Evolutionary conservation across 1,140 invertebrate genomes (phyloP), one percentile per base, ranked within the genome.

Genomic region (Nasonia giraulti): DNA sequence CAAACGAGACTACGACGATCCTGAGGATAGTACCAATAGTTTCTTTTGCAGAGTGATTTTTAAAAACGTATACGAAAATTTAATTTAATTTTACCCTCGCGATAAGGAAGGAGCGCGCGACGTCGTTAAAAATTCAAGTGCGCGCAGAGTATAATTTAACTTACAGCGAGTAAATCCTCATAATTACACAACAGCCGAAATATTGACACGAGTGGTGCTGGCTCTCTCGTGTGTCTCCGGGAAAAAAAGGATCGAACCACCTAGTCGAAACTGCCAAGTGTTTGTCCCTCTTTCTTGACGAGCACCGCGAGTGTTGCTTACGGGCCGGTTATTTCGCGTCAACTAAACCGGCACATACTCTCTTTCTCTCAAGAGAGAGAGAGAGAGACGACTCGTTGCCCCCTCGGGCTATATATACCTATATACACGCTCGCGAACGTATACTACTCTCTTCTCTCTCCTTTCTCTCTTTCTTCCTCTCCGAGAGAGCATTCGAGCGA

Each of bases 261-360:
- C 47, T 50, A 14, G 50, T 55, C 50, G 40, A 55, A 55, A 55
- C 50, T 55, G 50, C 50, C 12, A 20, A 55, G 50, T 55, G 17
- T 62, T 62, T 55, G 17, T 62, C 17, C n/a, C 55, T 20, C 20
- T n/a, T 7, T 62, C 50, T 62, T 62, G 6, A 62, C 17, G 17
- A 62, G 14, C 14, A 62, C 55, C 14, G 55, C 47, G 55, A 62
- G 55, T n/a, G 55, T 62, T 62, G 55, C 17, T 62, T 62, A 62
- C 55, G 55, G 17, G 55, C 55, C 20, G 55, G 55, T 62, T 62
- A 62, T 62, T 62, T 62, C 55, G 55, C 55, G 40, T 8, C 74
- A 75, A 75, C 74, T 75, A 75, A 75, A 75, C 74, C 74, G 74
- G 74, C 74, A 11, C 74, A n/a, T n/a, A 37, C 74, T 44, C 37